Conservation (phyloP, 2,888 invertebrate species). For the Artemia sp. region DNA sequence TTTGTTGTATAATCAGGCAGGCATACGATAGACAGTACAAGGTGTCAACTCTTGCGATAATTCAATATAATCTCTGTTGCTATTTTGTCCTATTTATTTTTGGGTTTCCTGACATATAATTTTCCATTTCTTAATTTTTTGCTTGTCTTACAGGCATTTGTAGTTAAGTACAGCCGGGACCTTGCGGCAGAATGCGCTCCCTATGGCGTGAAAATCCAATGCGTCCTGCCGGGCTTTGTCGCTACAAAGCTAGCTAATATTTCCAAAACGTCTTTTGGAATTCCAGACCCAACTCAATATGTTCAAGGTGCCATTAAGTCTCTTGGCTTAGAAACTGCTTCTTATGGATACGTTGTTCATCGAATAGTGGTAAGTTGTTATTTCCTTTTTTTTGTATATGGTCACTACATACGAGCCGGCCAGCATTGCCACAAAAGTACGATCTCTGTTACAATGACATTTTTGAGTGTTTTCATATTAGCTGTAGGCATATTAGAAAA, state of each 20-base stretch:
- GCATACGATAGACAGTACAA: too few relatives aligned
- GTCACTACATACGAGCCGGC: too few relatives aligned
- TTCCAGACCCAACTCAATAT: slow-evolving; percentile 21
- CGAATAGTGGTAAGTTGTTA: slow-evolving; percentile 20
- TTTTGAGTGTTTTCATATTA: too few relatives aligned
- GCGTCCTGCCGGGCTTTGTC: slow-evolving; percentile 68
- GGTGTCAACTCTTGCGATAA: too few relatives aligned
- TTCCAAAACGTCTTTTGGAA: slow-evolving; percentile 28
- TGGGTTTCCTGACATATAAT: too few relatives aligned
- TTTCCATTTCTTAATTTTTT: not conserved
- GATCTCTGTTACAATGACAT: too few relatives aligned
- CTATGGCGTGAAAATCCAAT: slow-evolving; percentile 57
- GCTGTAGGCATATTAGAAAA: too few relatives aligned
- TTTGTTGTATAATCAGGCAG: too few relatives aligned
- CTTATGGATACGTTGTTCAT: slow-evolving; percentile 22
- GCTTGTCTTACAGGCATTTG: slow-evolving; percentile 44
- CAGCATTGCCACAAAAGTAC: too few relatives aligned
- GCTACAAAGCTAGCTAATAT: slow-evolving; percentile 81
- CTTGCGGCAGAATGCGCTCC: slow-evolving; percentile 54
- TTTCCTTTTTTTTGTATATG: too few relatives aligned
- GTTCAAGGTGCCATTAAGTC: slow-evolving; percentile 20
- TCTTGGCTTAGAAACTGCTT: slow-evolving; percentile 21
- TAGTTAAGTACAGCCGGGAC: slow-evolving; percentile 60
- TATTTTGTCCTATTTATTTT: too few relatives aligned
- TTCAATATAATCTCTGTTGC: too few relatives aligned